A percentile compares a stretch with the other conserved stretches of the same genome.
These are phyloP conservation scores for Falco columbarius DNA, from an alignment of 2,797 vertebrate species.

Conservation along the genomic window DNA sequence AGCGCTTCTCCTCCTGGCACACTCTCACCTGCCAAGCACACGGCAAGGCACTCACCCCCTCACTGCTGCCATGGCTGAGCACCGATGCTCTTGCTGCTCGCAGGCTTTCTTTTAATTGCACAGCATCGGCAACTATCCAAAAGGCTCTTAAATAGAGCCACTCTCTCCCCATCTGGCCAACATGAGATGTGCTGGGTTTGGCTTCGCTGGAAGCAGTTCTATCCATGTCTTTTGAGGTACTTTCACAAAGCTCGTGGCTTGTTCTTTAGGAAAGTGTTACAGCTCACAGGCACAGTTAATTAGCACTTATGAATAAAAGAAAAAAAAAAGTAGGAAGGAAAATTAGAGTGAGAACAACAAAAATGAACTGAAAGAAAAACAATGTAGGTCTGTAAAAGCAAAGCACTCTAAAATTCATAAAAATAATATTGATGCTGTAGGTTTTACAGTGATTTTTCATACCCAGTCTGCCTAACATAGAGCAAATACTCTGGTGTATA, in stretches of 20 bases:
- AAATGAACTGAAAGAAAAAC: neutral
- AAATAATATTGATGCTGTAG: neutral
- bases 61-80: accelerated
- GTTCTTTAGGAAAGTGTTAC: constrained; percentile 2
- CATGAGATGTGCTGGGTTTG: neutral
- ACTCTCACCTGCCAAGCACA: neutral
- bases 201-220: neutral
- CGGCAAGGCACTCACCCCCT: neutral
- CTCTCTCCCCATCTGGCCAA: neutral
- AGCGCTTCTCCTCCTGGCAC: neutral
- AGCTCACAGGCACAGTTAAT: constrained; percentile 28
- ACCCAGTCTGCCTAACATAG: neutral
- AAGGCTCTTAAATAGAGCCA: neutral
- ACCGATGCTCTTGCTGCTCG: neutral
- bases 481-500: neutral
- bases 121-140: neutral
- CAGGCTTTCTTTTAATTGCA: neutral
- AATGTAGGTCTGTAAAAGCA: neutral
- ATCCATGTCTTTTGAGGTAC: neutral
- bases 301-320: constrained; percentile 43
- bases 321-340: neutral
- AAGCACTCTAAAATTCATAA: neutral
- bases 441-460: neutral
- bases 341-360: neutral
- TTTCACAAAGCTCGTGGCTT: neutral